Percentiles rank a stretch among this genome's conserved stretches.
These are phyloP conservation scores for Panthera leo DNA, from an alignment of 2,113 vertebrate genomes.

Conservation along the genomic window DNA sequence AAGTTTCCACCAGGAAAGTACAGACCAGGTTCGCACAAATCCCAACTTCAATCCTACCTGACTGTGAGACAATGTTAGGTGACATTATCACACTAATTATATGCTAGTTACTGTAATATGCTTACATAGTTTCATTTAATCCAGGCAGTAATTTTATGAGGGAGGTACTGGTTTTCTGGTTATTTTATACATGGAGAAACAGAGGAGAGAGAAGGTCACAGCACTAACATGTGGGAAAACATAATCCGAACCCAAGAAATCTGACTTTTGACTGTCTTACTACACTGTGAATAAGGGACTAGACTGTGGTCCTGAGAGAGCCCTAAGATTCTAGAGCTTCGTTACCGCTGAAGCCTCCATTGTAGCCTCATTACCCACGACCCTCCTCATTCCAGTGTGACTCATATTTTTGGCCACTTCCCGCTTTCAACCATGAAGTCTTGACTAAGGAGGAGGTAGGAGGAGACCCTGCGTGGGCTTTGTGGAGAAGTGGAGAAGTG, in stretches of 20 bases:
- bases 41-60: background rate
- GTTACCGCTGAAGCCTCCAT: background rate
- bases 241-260: background rate
- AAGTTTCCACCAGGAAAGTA: background rate
- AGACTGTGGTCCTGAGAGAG: background rate
- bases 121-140: background rate
- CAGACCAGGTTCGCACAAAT: background rate
- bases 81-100: background rate
- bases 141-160: background rate
- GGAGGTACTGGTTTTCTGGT: background rate
- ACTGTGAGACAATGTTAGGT: background rate
- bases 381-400: background rate
- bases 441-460: background rate
- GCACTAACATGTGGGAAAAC: background rate
- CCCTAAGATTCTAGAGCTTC: background rate
- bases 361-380: fast-evolving
- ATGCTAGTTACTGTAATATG: background rate
- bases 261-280: background rate
- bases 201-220: background rate
- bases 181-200: background rate
- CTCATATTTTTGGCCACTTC: background rate
- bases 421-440: background rate
- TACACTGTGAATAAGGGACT: background rate
- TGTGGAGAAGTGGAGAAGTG: background rate
- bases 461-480: background rate